phyloP scores from a whole-genome alignment of 2,797 vertebrate species.

The Lates japonicus region DNA sequence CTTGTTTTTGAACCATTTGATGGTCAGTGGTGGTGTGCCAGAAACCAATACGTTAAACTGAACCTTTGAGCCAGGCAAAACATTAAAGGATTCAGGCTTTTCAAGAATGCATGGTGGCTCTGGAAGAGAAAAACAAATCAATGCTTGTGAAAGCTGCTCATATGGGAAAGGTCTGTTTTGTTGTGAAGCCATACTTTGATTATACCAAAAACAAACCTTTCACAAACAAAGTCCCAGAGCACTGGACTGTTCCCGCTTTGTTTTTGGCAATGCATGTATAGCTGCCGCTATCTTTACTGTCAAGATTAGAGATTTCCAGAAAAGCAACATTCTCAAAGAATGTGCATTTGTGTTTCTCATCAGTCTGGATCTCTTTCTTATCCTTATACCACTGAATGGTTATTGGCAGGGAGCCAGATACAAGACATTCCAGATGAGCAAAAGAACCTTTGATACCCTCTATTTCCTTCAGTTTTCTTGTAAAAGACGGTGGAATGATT shows the following conservation, averaged over 20 bases:
- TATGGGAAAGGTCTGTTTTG: background rate
- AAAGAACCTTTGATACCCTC: conserved; percentile 97
- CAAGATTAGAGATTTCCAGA: conserved; percentile 93
- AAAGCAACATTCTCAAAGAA: conserved; percentile 97
- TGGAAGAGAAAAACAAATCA: conserved; percentile 74
- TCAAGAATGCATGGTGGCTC: conserved; percentile 95
- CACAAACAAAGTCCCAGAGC: conserved; percentile 92
- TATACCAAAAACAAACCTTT: conserved; percentile 88
- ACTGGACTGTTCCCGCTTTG: conserved; percentile 93
- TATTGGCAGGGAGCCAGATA: conserved; percentile 97
- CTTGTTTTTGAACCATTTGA: conserved; percentile 97
- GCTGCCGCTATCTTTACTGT: conserved; percentile 91
- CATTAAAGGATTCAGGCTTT: conserved; percentile 93
- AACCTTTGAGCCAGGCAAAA: conserved; percentile 93
- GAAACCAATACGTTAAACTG: conserved; percentile 91
- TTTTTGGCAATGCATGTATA: conserved; percentile 96
- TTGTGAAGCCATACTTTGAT: background rate
- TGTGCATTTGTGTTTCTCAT: conserved; percentile 94
- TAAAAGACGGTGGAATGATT: conserved; percentile 97
- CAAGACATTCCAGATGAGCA: conserved; percentile 94
- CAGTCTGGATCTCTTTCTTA: conserved; percentile 90
- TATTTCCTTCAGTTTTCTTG: conserved; percentile 95
- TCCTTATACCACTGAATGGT: conserved; percentile 96
- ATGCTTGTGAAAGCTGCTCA: conserved; percentile 6
- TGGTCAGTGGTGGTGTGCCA: conserved; percentile 92